These are phyloP conservation scores for Panagrolaimus sp. DNA, from an alignment of 1,140 invertebrate genomes.

Conservation along the genomic window DNA sequence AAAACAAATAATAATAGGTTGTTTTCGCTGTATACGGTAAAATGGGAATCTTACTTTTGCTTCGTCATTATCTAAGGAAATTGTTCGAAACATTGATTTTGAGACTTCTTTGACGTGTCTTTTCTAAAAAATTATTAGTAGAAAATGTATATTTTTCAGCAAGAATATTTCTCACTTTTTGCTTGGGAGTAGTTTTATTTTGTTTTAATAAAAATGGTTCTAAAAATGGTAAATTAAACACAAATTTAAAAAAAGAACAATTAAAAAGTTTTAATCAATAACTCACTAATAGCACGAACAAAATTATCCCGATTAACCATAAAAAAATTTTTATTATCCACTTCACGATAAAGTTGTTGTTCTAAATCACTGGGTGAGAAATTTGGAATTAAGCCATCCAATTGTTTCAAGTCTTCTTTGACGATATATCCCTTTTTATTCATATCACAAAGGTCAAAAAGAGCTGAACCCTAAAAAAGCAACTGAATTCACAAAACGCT, in stretches of 20 bases:
- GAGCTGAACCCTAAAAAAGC: conserved; percentile 26
- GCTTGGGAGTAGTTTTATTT: conserved; percentile 2
- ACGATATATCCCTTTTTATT: conserved; percentile 44
- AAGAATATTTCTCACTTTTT: neutral
- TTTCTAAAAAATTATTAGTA: conserved; percentile 1
- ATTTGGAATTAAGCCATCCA: conserved; percentile 35
- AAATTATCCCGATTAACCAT: conserved; percentile 36
- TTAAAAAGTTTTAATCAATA: too few relatives aligned
- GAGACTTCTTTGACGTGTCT: conserved; percentile 10
- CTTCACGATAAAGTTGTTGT: conserved; percentile 30
- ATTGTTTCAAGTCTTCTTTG: conserved; percentile 31
- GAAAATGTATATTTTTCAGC: neutral
- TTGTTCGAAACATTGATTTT: conserved; percentile 18
- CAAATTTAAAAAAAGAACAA: neutral
- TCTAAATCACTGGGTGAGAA: conserved; percentile 26
- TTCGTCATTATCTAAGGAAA: conserved; percentile 18
- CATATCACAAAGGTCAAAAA: conserved; percentile 42
- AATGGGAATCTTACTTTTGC: conserved; percentile 2
- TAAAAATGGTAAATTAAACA: neutral
- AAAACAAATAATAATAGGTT: too few relatives aligned
- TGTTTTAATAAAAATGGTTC: conserved; percentile 14
- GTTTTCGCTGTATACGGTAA: too few relatives aligned
- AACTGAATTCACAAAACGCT: conserved; percentile 1
- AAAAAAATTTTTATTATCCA: conserved; percentile 22
- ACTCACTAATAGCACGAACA: conserved; percentile 40